These are phyloP conservation scores for Cylas formicarius DNA, from an alignment of 1,140 invertebrate species.

Conservation along the genomic window DNA sequence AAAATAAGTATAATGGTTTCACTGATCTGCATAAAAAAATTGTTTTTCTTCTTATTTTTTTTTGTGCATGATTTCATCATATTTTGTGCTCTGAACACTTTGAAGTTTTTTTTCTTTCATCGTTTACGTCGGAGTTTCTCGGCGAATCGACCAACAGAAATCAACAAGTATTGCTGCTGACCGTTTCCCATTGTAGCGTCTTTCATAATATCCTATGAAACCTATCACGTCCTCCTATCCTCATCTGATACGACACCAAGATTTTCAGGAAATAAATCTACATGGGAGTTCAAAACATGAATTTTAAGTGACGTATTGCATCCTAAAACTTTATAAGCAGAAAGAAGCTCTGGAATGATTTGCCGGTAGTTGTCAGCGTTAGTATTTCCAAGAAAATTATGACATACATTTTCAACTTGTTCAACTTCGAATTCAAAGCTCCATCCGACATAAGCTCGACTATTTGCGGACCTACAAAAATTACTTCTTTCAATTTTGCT, in stretches of 20 bases:
- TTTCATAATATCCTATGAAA: too few species aligned
- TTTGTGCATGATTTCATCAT: too few species aligned
- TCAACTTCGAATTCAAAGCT: constrained; percentile 14
- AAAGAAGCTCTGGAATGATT: constrained; percentile 23
- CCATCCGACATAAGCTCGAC: constrained; percentile 3
- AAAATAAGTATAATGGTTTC: too few species aligned
- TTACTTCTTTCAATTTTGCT: constrained; percentile 21
- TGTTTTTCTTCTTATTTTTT: too few species aligned
- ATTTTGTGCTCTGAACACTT: too few species aligned
- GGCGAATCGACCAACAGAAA: too few species aligned
- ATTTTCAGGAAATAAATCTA: constrained; percentile 13
- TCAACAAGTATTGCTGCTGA: too few species aligned
- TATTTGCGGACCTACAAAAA: constrained; percentile 26
- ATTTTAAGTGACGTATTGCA: constrained; percentile 12
- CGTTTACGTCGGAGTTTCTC: too few species aligned
- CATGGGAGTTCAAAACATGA: constrained; percentile 15
- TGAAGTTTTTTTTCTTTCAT: too few species aligned
- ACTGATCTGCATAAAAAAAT: too few species aligned
- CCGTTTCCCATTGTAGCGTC: too few species aligned
- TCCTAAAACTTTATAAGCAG: constrained; percentile 12
- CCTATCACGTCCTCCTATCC: too few species aligned
- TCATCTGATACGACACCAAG: constrained; percentile 11
- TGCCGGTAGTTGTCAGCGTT: constrained; percentile 25
- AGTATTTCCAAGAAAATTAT: constrained; percentile 25
- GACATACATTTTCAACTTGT: constrained; percentile 10